Evolutionary conservation across 2,888 invertebrate species (phyloP), one percentile per base, ranked within the genome.

Genomic region (Leptarthrus brevirostris): DNA sequence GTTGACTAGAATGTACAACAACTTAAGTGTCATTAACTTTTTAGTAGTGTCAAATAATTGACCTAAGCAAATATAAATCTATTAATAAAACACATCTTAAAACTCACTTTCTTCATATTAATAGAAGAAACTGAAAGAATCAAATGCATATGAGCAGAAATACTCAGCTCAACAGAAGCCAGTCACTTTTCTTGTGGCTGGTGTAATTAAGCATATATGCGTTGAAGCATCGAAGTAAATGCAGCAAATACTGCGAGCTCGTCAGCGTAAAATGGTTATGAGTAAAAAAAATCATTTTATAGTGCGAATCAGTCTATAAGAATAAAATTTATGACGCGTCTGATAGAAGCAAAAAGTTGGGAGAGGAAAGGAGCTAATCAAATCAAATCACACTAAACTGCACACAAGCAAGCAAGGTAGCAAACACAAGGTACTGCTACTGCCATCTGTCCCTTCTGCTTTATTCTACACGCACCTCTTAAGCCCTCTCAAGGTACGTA

Each of bases 351-450:
- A 30, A 54, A 6, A 30, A 58, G 36, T 34, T 2, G 36, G 10
- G 20, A 64, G n/a, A 64, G 64, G 24, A 24, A 64, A 44, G 64
- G 44, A 64, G 64, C 64, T 64, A 64, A 64, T 64, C 64, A 64
- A 64, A 64, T 64, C 64, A 64, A 64, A 64, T 64, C 64, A 64
- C 64, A 64, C 47, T 64, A 64, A 64, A 64, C 64, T 64, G 64
- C 64, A 64, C 64, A 64, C 22, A 10, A 44, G 22, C 20, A n/a
- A 36, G 64, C 58, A 40, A 40, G 12, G 40, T n/a, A 40, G 40
- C 44, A 24, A 1, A 14, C 18, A 36, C 18, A 36, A 40, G 18
- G 36, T 20, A 10, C 12, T 22, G 12, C 30, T 18, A 40, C 36
- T 18, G 61, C 24, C 12, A 54, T 54, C 14, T 54, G 54, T 30